Percentiles rank a stretch among this genome's conserved stretches.
These are phyloP conservation scores for Cartodere bifasciata DNA, from an alignment of 2,888 invertebrate species.

Conservation along the genomic window DNA sequence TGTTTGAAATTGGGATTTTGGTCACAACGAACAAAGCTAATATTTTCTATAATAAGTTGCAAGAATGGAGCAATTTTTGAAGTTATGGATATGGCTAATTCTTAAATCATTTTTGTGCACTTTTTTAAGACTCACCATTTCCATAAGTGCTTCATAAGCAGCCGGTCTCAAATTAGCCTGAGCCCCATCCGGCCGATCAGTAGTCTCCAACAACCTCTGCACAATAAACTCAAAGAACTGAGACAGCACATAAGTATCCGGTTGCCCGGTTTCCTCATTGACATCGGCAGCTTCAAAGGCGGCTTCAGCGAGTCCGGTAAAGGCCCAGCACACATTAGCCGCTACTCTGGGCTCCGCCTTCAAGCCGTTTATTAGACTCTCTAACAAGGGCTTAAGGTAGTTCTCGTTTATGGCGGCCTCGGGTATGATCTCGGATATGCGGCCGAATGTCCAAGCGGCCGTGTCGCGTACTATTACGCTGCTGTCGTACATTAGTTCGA, in stretches of 20 bases:
- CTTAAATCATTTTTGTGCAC: too few relatives aligned
- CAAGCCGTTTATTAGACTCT: constrained; percentile 73
- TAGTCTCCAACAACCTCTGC: constrained; percentile 80
- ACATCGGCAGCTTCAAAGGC: constrained; percentile 81
- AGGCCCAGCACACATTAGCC: constrained; percentile 97
- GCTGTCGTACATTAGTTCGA: constrained; percentile 86
- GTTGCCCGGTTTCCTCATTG: constrained; percentile 53
- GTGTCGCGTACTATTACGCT: constrained; percentile 94
- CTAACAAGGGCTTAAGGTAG: constrained; percentile 68
- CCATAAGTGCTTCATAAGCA: constrained; percentile 98
- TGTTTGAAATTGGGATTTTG: too few relatives aligned
- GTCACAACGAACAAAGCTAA: too few relatives aligned
- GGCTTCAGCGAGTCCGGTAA: constrained; percentile 77
- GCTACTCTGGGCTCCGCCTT: constrained; percentile 93
- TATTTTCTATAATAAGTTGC: too few relatives aligned
- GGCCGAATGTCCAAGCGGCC: constrained; percentile 95
- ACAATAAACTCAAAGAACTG: constrained; percentile 90
- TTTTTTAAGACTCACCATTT: too few relatives aligned
- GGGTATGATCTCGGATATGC: constrained; percentile 94
- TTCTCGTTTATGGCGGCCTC: constrained; percentile 85
- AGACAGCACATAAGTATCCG: constrained; percentile 88
- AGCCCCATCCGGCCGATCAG: constrained; percentile 86
- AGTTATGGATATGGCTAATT: too few relatives aligned
- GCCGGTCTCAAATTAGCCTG: constrained; percentile 91
- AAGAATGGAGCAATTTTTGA: too few relatives aligned